Base-by-base conservation (phyloP, 2,797 vertebrate genomes). In the Clarias laeviceps region DNA sequence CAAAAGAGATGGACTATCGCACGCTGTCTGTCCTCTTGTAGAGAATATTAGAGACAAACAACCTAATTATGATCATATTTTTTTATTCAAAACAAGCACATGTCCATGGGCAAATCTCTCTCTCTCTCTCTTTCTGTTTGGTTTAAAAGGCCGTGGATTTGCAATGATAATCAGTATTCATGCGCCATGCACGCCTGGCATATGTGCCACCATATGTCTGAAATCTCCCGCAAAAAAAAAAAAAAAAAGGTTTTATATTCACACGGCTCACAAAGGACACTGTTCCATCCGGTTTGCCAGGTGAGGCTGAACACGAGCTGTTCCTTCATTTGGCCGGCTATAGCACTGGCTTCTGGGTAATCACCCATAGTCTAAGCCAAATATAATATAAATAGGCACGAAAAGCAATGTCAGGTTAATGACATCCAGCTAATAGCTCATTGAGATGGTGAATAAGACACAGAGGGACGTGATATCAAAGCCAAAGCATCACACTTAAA, bases 171-270 rank as follows among this genome's bases (percentile, higher is more conserved):
- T 91, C 88, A 90, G 87, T 90, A 90, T 91, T 90, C 90, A 82
- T 89, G 87, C 83, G 84, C 89, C 84, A 86, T 90, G 88, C 88
- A 92, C 84, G 84, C 87, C 80, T 45, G 89, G 88, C 90, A 93
- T 92, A 93, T 90, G 92, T 77, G 86, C 64, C 62, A 86, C 84
- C 91, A 94, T 92, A 93, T 92, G 93, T 90, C 90, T 88, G 70
- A 80, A 91, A 90, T 91, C 87, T 74, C 89, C 87, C 85, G 83
- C 32, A 24, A 24, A 62, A 61, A 24, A 59, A 50, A 50, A 34
- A 32, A 70, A 37, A 37, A 20, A 34, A 40, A 64, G 76, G 74
- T 89, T 89, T 88, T 81, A 83, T 89, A 81, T 85, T 88, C 85
- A 84, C 76, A 85, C 72, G 80, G 88, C 81, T 83, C 82, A 83